Evolutionary conservation across 2,888 invertebrate species (phyloP).

Genomic region (Aporophyla lueneburgensis): DNA sequence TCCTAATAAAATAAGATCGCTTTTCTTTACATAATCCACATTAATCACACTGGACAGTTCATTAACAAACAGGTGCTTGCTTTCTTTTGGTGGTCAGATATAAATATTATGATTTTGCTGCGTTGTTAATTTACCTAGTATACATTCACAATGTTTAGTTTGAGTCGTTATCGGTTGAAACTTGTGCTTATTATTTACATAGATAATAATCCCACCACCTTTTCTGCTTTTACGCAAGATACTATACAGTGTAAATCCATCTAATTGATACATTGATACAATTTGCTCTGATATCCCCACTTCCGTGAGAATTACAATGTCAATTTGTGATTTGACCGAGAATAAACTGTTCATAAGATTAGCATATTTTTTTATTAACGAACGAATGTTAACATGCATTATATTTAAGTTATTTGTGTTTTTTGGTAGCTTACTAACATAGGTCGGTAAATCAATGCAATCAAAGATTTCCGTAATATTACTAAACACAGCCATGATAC

Average conservation of each 20-base stretch:
- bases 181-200: neutral
- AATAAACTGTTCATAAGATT: too few relatives aligned
- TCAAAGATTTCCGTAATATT: neutral
- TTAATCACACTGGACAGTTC: neutral
- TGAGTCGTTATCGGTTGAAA: neutral
- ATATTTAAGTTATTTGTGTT: too few relatives aligned
- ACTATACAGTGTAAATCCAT: neutral
- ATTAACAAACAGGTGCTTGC: conserved; percentile 11
- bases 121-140: neutral
- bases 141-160: conserved; percentile 7
- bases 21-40: neutral
- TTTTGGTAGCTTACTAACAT: too few relatives aligned
- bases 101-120: neutral
- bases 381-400: too few relatives aligned
- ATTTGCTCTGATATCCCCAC: neutral
- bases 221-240: conserved; percentile 1
- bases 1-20: neutral
- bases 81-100: conserved; percentile 11
- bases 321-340: too few relatives aligned
- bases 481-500: neutral
- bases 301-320: too few relatives aligned
- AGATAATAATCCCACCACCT: conserved; percentile 10
- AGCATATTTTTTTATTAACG: too few relatives aligned
- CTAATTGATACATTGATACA: conserved; percentile 4
- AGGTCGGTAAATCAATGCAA: neutral